Evolutionary conservation across 2,888 invertebrate genomes (phyloP).

Genomic region (Heliconius charithonia): DNA sequence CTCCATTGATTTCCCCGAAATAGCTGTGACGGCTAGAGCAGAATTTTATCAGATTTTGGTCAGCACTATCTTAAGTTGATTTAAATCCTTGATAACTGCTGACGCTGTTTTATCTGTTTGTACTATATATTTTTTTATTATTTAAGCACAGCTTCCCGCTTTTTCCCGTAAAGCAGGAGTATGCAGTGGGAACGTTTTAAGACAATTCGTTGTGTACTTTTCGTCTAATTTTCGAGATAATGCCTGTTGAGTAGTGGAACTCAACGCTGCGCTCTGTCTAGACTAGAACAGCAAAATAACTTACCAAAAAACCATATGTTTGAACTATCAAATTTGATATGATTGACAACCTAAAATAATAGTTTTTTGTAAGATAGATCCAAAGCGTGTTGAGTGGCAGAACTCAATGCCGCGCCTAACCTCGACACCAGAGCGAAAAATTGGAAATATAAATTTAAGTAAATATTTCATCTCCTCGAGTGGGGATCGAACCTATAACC

Average conservation of each 20-base stretch:
- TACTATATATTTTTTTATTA: neutral
- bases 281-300: too few species aligned
- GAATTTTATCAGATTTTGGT: constrained; percentile 21
- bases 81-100: neutral
- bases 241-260: neutral
- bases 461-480: too few species aligned
- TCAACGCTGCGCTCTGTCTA: neutral
- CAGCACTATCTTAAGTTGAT: constrained; percentile 20
- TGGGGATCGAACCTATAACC: too few species aligned
- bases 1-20: constrained; percentile 35
- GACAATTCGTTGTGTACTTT: neutral
- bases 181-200: too few species aligned
- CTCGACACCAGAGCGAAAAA: too few species aligned
- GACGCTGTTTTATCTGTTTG: neutral
- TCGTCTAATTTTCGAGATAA: neutral
- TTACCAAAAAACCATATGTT: too few species aligned
- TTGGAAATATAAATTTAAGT: too few species aligned
- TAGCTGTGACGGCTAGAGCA: constrained; percentile 17
- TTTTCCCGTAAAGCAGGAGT: neutral
- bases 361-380: too few species aligned
- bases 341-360: too few species aligned
- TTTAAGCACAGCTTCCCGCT: neutral
- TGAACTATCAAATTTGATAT: too few species aligned
- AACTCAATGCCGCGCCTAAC: too few species aligned
- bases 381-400: too few species aligned